phyloP scores from a whole-genome alignment of 2,888 invertebrate species.

The Xestoiulus laeticollis region DNA sequence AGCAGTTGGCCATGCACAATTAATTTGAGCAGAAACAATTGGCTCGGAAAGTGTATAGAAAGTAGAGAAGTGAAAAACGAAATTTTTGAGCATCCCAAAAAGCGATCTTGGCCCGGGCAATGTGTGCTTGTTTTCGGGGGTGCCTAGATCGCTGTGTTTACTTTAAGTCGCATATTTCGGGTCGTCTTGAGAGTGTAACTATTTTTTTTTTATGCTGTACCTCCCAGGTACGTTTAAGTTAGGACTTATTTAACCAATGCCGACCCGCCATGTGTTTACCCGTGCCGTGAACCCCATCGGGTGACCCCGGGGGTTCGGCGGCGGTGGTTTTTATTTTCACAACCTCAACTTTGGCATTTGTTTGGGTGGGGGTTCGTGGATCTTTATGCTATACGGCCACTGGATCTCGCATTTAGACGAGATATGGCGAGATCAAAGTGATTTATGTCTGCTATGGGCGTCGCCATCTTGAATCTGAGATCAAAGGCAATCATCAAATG shows the following conservation, averaged over 20 bases:
- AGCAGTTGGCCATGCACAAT: no score
- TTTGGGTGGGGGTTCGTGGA: background rate
- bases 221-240: background rate
- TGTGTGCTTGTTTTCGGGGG: background rate
- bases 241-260: background rate
- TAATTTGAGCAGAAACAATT: no score
- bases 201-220: background rate
- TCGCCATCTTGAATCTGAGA: background rate
- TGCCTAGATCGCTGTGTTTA: background rate
- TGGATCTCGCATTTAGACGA: background rate
- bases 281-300: background rate
- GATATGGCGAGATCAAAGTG: background rate
- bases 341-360: background rate
- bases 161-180: background rate
- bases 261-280: background rate
- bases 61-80: no score
- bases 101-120: background rate
- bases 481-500: no score
- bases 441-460: background rate
- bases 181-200: background rate
- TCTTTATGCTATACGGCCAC: background rate
- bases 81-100: no score
- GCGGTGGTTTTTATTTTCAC: background rate
- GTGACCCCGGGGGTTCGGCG: background rate
- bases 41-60: no score